Evolutionary conservation across 1,140 invertebrate genomes (phyloP).

Genomic region (Tetragnatha versicolor): DNA sequence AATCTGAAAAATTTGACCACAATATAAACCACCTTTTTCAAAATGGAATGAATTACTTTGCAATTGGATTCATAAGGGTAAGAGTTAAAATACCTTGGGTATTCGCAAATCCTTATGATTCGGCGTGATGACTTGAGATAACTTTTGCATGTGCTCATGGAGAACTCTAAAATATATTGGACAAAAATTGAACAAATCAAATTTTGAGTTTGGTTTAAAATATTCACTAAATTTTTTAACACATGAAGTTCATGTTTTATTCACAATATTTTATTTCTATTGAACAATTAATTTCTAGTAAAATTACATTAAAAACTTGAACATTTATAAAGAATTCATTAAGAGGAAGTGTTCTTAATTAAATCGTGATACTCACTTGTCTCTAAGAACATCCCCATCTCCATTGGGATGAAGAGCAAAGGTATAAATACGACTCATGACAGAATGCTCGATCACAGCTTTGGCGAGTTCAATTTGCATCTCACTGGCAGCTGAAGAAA

Average conservation of each 20-base stretch:
- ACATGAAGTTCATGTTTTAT: not conserved
- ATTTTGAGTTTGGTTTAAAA: not conserved
- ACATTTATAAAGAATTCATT: not conserved
- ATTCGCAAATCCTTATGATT: conserved; percentile 83
- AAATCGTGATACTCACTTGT: conserved; percentile 75
- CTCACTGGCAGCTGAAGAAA: conserved; percentile 75
- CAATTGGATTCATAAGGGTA: conserved; percentile 38
- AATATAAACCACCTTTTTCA: not conserved
- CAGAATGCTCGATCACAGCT: conserved; percentile 67
- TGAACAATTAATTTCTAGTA: too few species aligned
- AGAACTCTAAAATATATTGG: conserved; percentile 78
- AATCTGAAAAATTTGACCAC: conserved; percentile 64
- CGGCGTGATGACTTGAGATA: conserved; percentile 80
- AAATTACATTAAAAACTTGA: not conserved
- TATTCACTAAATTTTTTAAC: conserved; percentile 57
- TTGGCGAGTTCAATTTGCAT: conserved; percentile 74
- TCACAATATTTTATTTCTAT: not conserved
- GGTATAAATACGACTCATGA: conserved; percentile 88
- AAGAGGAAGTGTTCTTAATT: not conserved
- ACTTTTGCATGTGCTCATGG: conserved; percentile 85
- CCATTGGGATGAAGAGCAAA: conserved; percentile 96
- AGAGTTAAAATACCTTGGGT: conserved; percentile 69
- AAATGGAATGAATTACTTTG: not conserved
- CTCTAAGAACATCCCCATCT: conserved; percentile 90
- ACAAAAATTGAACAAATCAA: too few species aligned